Evolutionary conservation across 1,140 invertebrate species (phyloP), one percentile per base, ranked within the genome.

Genomic region (Cydia fagiglandana): DNA sequence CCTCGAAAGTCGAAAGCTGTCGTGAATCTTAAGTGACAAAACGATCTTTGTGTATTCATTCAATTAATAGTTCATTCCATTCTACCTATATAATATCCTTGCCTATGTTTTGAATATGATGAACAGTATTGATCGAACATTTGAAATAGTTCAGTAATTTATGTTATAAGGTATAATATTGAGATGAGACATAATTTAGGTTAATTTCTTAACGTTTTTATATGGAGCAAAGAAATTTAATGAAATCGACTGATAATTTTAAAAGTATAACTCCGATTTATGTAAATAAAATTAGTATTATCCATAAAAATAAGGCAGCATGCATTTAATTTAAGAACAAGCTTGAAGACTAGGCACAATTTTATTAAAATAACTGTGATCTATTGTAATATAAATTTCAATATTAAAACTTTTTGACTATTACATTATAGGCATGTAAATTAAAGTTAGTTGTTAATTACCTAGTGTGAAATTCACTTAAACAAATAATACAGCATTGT

Each of bases 311-410:
- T 68, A 76, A 68, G 64, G 70, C 74, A 74, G 64, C 61, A 75
- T 73, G 68, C 68, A 77, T 79, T 76, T 50, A 75, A 70, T 77
- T 80, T 34, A 76, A 74, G 68, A 75, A 64, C 64, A 77, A 79
- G 77, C 77, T 75, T 78, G 78, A 74, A 41, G n/a, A 83, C 83
- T 82, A 83, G 84, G 86, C 86, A 87, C 85, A 88, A 87, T 78
- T 82, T 56, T 81, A 79, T 80, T 74, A 80, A 80, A 80, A 74
- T 76, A 86, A 82, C 87, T 88, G 84, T 88, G 86, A 88, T 87
- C 77, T 86, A 80, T 79, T 79, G 79, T 85, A 81, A 82, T 82
- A 83, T 81, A 75, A 70, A 20, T 70, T 70, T 70, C 66, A 17
- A n/a, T 70, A 17, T 17, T 24, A 70, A 45, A 70, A 41, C 66